Evolutionary conservation across 2,797 vertebrate species (phyloP).

Genomic region (Syngnathus rostellatus): DNA sequence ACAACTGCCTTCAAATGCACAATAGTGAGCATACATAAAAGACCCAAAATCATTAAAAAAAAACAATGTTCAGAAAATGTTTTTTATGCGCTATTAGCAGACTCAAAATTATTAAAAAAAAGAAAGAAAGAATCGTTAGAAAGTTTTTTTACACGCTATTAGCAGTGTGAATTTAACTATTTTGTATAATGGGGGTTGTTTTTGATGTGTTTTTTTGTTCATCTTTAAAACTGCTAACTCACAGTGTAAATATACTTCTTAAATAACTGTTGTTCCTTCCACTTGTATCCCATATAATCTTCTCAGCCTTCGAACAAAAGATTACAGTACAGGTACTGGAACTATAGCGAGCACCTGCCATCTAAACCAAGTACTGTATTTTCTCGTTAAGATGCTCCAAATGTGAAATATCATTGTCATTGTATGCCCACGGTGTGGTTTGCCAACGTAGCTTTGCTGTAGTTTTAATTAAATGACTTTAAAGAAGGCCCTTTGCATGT

Average conservation of each 20-base stretch:
- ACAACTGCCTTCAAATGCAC: not conserved
- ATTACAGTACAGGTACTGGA: conserved; percentile 18
- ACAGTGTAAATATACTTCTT: conserved; percentile 36
- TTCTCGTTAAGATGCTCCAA: conserved; percentile 28
- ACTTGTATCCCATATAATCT: conserved; percentile 3
- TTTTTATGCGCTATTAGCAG: not conserved
- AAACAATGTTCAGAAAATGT: not conserved
- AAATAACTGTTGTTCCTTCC: conserved; percentile 15
- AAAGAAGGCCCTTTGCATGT: conserved; percentile 45
- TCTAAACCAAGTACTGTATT: conserved; percentile 14
- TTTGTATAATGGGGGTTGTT: conserved; percentile 30
- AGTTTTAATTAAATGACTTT: conserved; percentile 1
- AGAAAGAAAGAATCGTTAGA: not conserved
- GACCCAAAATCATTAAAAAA: not conserved
- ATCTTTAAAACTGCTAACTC: conserved; percentile 24
- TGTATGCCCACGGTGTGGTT: conserved; percentile 17
- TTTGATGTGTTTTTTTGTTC: conserved; percentile 17
- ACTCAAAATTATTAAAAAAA: no score
- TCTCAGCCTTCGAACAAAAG: not conserved
- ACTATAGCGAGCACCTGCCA: no score
- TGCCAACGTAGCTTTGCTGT: conserved; percentile 3
- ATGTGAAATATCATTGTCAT: conserved; percentile 28
- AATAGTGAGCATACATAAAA: not conserved
- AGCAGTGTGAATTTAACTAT: conserved; percentile 41
- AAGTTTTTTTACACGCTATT: not conserved